Conservation (phyloP, 2,797 vertebrate species). For the Acanthurus tractus region DNA sequence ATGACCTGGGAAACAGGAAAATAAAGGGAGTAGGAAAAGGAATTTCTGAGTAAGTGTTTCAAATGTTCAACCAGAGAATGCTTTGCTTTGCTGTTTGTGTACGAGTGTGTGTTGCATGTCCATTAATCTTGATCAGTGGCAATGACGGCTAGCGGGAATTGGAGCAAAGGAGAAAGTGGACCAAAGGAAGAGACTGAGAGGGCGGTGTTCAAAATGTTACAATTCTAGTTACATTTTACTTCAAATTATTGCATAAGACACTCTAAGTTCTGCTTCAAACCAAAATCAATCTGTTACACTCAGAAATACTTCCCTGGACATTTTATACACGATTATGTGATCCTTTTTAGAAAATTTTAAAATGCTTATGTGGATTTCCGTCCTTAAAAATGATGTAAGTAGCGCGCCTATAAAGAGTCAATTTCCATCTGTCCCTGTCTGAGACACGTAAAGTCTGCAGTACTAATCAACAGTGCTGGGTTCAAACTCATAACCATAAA, state of each 20-base stretch:
- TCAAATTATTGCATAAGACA: background rate
- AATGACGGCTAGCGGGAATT: conserved; percentile 35
- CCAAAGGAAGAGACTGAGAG: conserved; percentile 20
- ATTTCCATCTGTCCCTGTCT: conserved; percentile 66
- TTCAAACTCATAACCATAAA: conserved; percentile 86
- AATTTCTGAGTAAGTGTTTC: conserved; percentile 74
- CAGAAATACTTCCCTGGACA: background rate
- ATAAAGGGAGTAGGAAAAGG: conserved; percentile 73
- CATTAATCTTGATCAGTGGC: conserved; percentile 76
- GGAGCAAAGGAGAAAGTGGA: conserved; percentile 12
- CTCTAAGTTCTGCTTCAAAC: background rate
- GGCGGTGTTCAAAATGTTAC: background rate
- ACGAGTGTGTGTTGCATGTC: conserved; percentile 32
- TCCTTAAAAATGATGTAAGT: conserved; percentile 48
- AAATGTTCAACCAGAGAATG: conserved; percentile 62
- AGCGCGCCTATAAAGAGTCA: conserved; percentile 37
- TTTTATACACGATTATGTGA: background rate
- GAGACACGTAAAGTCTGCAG: conserved; percentile 74
- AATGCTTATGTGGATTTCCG: conserved; percentile 36
- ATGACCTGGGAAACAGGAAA: conserved; percentile 69
- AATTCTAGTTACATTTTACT: background rate
- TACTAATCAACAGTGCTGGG: conserved; percentile 80
- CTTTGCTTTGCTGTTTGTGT: conserved; percentile 10
- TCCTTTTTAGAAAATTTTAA: background rate
- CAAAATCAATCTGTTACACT: background rate